Percentiles rank a stretch among this genome's conserved stretches.
These are phyloP conservation scores for Lepisosteus osseus DNA, from an alignment of 2,113 vertebrate genomes.

Conservation along the genomic window DNA sequence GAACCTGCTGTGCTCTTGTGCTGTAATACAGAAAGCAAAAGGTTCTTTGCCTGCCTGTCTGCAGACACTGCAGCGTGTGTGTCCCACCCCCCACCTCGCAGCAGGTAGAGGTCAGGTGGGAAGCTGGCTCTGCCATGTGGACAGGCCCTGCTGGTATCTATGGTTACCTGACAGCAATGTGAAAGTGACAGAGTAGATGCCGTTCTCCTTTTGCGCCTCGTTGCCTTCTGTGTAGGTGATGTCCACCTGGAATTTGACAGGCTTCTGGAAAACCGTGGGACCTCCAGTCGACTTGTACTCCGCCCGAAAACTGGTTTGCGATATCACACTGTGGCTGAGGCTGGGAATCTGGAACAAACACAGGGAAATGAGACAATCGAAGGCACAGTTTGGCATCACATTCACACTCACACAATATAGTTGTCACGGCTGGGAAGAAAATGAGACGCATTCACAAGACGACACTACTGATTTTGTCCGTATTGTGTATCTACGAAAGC, in stretches of 20 bases:
- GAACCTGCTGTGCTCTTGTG: too few relatives aligned
- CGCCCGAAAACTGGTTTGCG: conserved; percentile 96
- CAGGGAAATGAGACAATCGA: neutral
- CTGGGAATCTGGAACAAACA: conserved; percentile 82
- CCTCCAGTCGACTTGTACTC: conserved; percentile 96
- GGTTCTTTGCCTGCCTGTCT: too few relatives aligned
- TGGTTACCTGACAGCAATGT: conserved; percentile 92
- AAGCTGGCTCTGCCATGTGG: neutral
- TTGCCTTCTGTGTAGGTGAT: conserved; percentile 97
- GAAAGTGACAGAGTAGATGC: conserved; percentile 98
- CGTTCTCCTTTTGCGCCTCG: conserved; percentile 88
- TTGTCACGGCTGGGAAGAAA: too few relatives aligned
- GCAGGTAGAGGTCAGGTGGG: too few relatives aligned
- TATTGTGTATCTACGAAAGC: too few relatives aligned
- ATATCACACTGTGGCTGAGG: conserved; percentile 97
- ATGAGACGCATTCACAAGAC: too few relatives aligned
- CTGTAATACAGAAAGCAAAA: too few relatives aligned
- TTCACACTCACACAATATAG: neutral
- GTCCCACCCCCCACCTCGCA: too few relatives aligned
- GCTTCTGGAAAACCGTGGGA: conserved; percentile 98
- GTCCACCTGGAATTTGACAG: conserved; percentile 97
- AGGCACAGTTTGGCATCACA: too few relatives aligned
- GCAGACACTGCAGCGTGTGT: too few relatives aligned
- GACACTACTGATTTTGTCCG: too few relatives aligned
- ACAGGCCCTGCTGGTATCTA: neutral